Base-by-base conservation (phyloP, 2,888 invertebrate species). In the Xanthorhoe designata region DNA sequence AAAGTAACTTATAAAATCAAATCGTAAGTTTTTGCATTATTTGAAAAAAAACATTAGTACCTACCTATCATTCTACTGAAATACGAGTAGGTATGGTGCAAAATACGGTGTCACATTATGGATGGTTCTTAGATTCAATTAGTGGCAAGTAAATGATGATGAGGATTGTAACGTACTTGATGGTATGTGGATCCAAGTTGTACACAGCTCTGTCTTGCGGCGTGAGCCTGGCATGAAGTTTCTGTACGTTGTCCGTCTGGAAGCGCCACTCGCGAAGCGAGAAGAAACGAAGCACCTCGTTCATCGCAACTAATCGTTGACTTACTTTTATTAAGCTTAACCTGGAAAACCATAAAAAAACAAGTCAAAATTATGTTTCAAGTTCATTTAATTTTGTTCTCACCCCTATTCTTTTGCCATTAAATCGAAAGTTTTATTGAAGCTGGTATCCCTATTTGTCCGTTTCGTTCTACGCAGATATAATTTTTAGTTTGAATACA, bases 181-280 rank as follows among this genome's bases (percentile, higher is more conserved):
- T 90, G 32, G 76, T 81, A 0, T 83, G 79, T 0, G 88, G 84
- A 64, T 92, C 91, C 47, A 92, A 65, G 69, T 91, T 92, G 69
- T 87, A 92, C 1, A 91, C 85, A 4, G 78, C 83, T 0, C 79
- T 78, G 71, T 95, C 95, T 38, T 88, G 88, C 0, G 82, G 85
- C 19, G 89, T 85, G 42, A 94, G 86, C 55, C 92, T 84, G 8
- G 79, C 84, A 13, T 84, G 78, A 61, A 95, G 84, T 38, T 87
- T 84, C 4, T 80, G 82, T 61, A 95, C 93, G 69, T 96, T 96
- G 15, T 91, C 89, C 0, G 91, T 94, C 29, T 78, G 75, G 81
- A 96, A 96, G 4, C 86, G 80, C 96, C 96, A 97, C 74, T 96
- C 95, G 67, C 95, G 94, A 1, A 94, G 89, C 0, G 96, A 94